phyloP scores from a whole-genome alignment of 2,113 vertebrate genomes.

The Phalacrocorax pelagicus region DNA sequence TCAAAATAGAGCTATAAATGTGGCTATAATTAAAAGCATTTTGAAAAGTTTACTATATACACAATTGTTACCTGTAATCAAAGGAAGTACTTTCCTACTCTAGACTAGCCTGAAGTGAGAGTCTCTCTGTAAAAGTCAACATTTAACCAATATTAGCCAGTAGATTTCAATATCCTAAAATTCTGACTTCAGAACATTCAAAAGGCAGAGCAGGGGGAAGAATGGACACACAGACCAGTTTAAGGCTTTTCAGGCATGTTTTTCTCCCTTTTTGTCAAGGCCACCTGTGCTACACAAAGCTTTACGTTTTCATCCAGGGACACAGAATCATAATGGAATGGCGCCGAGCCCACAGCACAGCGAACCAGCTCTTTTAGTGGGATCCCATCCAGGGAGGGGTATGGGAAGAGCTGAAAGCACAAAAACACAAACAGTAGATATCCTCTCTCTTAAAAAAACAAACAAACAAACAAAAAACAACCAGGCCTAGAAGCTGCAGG shows the following conservation, averaged over 20 bases:
- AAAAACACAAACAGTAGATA: background rate
- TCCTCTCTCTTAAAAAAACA: background rate
- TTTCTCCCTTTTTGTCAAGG: background rate
- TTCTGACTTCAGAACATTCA: background rate
- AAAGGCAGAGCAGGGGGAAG: background rate
- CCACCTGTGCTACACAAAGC: background rate
- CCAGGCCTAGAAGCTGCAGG: background rate
- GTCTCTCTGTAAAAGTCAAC: background rate
- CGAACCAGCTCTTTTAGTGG: background rate
- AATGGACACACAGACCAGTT: background rate
- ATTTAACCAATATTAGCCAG: background rate
- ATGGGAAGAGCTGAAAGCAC: background rate
- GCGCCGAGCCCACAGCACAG: background rate
- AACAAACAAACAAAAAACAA: background rate
- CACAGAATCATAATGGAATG: background rate
- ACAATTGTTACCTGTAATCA: background rate
- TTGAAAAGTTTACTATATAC: background rate
- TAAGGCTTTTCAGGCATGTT: background rate
- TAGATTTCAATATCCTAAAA: background rate
- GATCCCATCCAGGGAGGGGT: background rate
- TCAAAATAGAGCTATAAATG: background rate
- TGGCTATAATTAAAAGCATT: background rate
- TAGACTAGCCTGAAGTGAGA: background rate
- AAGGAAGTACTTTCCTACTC: background rate
- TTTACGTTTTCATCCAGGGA: background rate